Evolutionary conservation across 1,140 invertebrate genomes (phyloP), one percentile per base, ranked within the genome.

Genomic region (Eumeta japonica): DNA sequence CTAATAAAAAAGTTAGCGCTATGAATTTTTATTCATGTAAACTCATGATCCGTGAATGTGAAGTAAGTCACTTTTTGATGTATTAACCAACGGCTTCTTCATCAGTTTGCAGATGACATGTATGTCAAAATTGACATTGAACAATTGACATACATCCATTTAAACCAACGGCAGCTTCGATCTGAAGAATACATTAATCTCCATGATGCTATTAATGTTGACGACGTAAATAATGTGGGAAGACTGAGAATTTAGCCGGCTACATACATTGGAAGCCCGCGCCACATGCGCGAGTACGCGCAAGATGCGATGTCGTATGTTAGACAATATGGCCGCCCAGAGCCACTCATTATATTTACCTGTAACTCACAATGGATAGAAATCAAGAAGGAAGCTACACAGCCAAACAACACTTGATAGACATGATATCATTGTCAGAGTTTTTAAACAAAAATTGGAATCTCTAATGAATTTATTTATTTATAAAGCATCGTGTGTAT

Each of bases 291-390:
- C 27, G 55, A 76, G 48, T 58, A 67, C 32, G 42, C 47, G 37
- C 64, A 70, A 41, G 58, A 74, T 62, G 66, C 66, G 3, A 61
- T 75, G 54, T 46, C 61, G 9, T 65, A 54, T 45, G 66, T 74
- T 17, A 35, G 53, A 10, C 10, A 60, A 32, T 66, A 67, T 48
- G 75, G 64, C 29, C 42, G 46, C 36, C 59, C 72, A 43, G 50
- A 62, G 51, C 53, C 62, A 45, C 74, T 77, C 51, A 63, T 77
- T 36, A 78, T 71, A 14, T 65, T 65, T 31, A 70, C 58, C 29
- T 68, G 60, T 37, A 78, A 82, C 74, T 64, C 73, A 51, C 46
- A 71, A 32, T 83, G 79, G 57, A 33, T 27, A 2, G 60, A 68
- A 58, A 73, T 71, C 32, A 29, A 54, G 35, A 40, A 46, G 35